Evolutionary conservation across 2,113 vertebrate species (phyloP).

Genomic region (Archilochus colubris): DNA sequence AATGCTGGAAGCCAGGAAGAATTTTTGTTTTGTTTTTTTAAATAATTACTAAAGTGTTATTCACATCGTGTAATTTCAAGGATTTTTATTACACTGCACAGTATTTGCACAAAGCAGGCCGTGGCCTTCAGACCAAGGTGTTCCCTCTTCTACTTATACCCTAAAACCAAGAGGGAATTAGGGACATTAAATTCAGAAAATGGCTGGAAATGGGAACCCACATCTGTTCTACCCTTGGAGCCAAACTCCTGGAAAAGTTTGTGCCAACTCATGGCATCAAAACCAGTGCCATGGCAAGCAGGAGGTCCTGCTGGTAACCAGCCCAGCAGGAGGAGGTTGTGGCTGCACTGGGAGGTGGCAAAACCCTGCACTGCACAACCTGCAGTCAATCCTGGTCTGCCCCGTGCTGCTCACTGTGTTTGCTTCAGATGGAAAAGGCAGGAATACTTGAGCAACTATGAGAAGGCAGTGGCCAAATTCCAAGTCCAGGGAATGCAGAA

Average conservation of each 20-base stretch:
- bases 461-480: neutral
- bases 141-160: neutral
- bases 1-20: neutral
- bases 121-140: neutral
- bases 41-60: neutral
- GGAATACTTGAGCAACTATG: neutral
- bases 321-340: neutral
- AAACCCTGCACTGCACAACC: rapidly evolving
- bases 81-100: neutral
- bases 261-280: rapidly evolving
- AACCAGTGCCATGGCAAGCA: rapidly evolving
- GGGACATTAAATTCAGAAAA: rapidly evolving
- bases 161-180: neutral
- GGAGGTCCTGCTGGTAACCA: neutral
- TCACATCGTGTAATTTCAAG: neutral
- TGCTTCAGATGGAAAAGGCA: neutral
- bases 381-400: neutral
- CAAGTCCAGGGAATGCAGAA: neutral
- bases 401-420: neutral
- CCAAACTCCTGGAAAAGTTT: neutral
- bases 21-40: neutral
- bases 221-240: neutral
- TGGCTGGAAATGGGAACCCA: neutral
- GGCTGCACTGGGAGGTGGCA: neutral
- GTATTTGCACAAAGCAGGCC: neutral